phyloP scores from a whole-genome alignment of 2,888 invertebrate genomes.

The Abrostola triplasia region DNA sequence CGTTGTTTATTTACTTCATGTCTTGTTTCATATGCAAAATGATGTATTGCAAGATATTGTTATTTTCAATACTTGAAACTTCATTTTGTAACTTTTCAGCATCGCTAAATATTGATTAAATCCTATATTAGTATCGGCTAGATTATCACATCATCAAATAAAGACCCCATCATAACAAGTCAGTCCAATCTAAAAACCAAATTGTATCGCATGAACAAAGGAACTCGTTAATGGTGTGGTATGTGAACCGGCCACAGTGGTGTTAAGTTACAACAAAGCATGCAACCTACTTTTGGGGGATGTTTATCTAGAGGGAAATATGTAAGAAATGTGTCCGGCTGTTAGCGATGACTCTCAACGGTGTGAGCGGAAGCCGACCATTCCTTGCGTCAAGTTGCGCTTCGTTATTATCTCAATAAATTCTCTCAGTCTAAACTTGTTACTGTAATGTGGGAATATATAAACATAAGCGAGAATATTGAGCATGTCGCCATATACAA shows the following conservation, averaged over 20 bases:
- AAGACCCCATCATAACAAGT: too few relatives aligned
- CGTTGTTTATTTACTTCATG: conserved; percentile 31
- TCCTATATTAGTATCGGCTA: too few relatives aligned
- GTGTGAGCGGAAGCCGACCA: conserved; percentile 71
- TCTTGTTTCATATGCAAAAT: conserved; percentile 7
- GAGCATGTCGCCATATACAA: conserved; percentile 27
- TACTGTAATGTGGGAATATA: conserved; percentile 52
- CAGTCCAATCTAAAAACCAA: background rate
- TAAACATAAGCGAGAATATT: conserved; percentile 34
- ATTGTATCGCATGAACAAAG: background rate
- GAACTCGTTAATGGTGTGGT: background rate
- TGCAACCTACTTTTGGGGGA: conserved; percentile 38
- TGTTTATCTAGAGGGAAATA: conserved; percentile 38
- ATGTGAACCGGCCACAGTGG: conserved; percentile 18
- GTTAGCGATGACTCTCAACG: conserved; percentile 3
- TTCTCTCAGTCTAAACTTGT: conserved; percentile 55
- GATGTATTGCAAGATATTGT: background rate
- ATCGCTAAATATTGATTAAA: too few relatives aligned
- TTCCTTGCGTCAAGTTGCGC: conserved; percentile 71
- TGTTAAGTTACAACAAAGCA: conserved; percentile 26
- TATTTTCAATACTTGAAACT: too few relatives aligned
- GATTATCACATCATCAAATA: too few relatives aligned
- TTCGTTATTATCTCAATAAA: conserved; percentile 58
- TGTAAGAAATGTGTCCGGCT: conserved; percentile 40
- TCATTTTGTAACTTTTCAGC: too few relatives aligned